Evolutionary conservation across 2,113 vertebrate species (phyloP).

Genomic region (Ictalurus furcatus): DNA sequence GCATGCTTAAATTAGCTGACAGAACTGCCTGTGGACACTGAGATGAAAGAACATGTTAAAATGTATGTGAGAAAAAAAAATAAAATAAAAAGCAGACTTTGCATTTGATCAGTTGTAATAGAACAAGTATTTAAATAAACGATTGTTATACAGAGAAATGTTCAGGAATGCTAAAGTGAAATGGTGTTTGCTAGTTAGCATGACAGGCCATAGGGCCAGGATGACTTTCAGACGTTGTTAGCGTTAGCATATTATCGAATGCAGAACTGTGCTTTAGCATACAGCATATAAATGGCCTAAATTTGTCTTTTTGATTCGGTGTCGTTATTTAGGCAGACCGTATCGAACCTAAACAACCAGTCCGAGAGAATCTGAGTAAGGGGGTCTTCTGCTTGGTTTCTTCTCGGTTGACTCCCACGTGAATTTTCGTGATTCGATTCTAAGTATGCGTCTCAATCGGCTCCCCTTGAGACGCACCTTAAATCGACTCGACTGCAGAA

Average conservation of each 20-base stretch:
- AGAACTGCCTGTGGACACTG: neutral
- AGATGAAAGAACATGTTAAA: neutral
- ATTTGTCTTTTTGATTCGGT: neutral
- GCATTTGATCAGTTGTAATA: neutral
- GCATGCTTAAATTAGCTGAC: slow-evolving; percentile 31
- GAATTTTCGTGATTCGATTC: neutral
- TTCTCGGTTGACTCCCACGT: neutral
- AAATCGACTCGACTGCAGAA: neutral
- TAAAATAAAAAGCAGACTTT: neutral
- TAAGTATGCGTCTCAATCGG: too few relatives aligned
- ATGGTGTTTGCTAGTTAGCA: neutral
- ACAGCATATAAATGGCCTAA: neutral
- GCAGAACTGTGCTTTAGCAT: neutral
- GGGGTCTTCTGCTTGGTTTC: neutral
- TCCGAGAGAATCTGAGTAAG: neutral
- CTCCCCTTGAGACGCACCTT: too few relatives aligned
- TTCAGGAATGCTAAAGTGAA: neutral
- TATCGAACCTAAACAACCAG: neutral
- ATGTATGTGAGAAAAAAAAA: neutral
- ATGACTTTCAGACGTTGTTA: neutral
- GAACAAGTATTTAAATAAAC: neutral
- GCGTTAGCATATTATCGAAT: neutral
- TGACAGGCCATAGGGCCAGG: neutral
- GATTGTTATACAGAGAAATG: neutral
- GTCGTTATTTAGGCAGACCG: neutral